These are phyloP conservation scores for Oreohelix idahoensis DNA, from an alignment of 1,140 invertebrate species.

Conservation along the genomic window DNA sequence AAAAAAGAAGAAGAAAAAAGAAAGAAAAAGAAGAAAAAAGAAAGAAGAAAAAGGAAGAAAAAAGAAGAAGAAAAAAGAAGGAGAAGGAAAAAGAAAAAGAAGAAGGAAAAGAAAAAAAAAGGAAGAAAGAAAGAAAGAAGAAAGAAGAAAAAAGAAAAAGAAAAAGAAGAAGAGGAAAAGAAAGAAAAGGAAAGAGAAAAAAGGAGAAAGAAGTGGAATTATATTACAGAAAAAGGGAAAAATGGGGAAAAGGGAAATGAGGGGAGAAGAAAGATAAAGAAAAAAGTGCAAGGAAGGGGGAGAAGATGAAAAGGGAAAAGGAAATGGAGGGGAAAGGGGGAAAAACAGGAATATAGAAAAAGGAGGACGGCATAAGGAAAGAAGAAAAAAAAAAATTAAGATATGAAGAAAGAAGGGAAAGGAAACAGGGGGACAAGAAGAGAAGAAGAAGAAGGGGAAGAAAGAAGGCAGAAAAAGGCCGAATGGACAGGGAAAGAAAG, in stretches of 20 bases:
- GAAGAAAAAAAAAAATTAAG: too few relatives aligned
- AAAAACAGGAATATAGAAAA: background rate
- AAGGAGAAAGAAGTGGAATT: background rate
- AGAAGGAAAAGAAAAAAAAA: background rate
- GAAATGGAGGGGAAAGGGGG: background rate
- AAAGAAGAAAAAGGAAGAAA: background rate
- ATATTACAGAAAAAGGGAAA: background rate
- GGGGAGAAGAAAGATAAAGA: background rate
- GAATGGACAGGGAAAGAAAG: too few relatives aligned
- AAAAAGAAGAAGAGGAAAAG: background rate
- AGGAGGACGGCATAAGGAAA: background rate
- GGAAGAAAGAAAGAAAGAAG: background rate
- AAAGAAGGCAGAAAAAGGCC: too few relatives aligned
- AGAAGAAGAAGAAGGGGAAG: too few relatives aligned
- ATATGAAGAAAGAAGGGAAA: too few relatives aligned
- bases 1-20: background rate
- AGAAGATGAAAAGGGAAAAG: background rate
- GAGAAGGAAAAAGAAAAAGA: conserved; percentile 11
- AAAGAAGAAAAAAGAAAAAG: background rate
- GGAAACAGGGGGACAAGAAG: too few relatives aligned
- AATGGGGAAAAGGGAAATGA: background rate
- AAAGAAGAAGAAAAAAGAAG: background rate
- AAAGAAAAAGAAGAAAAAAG: background rate
- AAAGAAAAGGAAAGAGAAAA: background rate
- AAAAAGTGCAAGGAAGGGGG: background rate